phyloP scores from a whole-genome alignment of 2,113 vertebrate genomes.

The Psilopogon haemacephalus region DNA sequence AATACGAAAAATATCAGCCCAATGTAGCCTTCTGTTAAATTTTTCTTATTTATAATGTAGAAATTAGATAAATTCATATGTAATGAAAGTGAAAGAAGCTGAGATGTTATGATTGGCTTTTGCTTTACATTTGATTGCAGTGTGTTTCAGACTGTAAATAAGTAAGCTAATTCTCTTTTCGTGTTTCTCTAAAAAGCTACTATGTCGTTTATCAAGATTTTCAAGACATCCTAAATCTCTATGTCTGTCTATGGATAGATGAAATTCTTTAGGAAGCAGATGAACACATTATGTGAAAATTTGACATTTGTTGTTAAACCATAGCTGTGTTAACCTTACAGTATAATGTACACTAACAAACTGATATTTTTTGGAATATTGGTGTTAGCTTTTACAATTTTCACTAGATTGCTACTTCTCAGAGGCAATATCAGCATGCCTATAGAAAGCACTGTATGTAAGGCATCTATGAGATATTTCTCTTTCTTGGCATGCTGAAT shows the following conservation, averaged over 20 bases:
- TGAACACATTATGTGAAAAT: slow-evolving; percentile 26
- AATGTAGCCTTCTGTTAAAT: not conserved
- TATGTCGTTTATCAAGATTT: not conserved
- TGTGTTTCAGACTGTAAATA: slow-evolving; percentile 20
- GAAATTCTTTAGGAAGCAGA: slow-evolving; percentile 32
- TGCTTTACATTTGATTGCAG: not conserved
- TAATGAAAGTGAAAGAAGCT: not conserved
- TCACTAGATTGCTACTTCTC: not conserved
- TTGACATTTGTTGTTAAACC: not conserved
- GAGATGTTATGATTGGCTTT: not conserved
- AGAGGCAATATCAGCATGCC: not conserved
- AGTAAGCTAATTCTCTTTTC: not conserved
- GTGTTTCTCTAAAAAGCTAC: not conserved
- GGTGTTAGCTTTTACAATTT: not conserved
- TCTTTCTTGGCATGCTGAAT: not conserved
- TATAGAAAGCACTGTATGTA: not conserved
- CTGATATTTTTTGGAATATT: not conserved
- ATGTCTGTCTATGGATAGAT: not conserved
- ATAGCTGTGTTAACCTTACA: not conserved
- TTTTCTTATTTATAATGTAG: slow-evolving; percentile 17
- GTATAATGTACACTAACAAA: not conserved
- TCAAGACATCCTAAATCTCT: not conserved
- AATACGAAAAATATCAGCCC: not conserved
- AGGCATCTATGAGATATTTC: not conserved
- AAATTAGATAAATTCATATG: slow-evolving; percentile 30